Percentiles rank a stretch among this genome's conserved stretches.
phyloP scores from a whole-genome alignment of 2,113 vertebrate species.

The Ictalurus punctatus region DNA sequence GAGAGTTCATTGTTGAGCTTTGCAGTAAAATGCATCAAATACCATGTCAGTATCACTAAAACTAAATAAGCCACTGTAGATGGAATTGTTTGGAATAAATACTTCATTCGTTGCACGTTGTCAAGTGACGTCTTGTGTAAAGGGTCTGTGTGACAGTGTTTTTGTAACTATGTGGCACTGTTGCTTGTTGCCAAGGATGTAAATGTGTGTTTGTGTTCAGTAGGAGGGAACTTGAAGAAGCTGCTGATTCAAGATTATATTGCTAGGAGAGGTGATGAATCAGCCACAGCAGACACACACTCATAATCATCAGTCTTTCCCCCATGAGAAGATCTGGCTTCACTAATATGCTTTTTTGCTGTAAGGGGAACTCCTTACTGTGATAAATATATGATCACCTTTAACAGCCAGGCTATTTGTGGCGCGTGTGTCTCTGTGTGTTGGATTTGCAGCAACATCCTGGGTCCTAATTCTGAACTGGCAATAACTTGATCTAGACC shows the following conservation, averaged over 20 bases:
- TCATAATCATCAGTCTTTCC: not conserved
- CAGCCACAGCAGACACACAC: constrained; percentile 18
- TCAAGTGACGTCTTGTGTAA: not conserved
- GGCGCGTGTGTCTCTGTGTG: not conserved
- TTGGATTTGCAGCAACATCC: not conserved
- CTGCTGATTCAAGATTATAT: constrained; percentile 33
- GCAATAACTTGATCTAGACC: not conserved
- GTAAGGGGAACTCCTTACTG: constrained; percentile 25
- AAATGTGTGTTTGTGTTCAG: constrained; percentile 4
- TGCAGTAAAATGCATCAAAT: not conserved
- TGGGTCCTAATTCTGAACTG: not conserved
- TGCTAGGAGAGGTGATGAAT: constrained; percentile 9
- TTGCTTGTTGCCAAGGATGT: constrained; percentile 24
- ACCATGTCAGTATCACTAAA: not conserved
- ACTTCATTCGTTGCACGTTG: not conserved
- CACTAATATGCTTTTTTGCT: not conserved
- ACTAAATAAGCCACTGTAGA: not conserved
- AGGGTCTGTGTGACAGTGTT: not conserved
- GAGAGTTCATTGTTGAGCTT: not conserved
- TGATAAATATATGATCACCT: constrained; percentile 11
- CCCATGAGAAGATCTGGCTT: not conserved
- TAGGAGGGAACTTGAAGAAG: constrained; percentile 19
- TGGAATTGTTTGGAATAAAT: not conserved
- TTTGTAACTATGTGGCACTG: too few relatives aligned
- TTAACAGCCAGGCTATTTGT: not conserved